Conservation (phyloP, 2,797 vertebrate genomes). For the Cichlasoma orientale region DNA sequence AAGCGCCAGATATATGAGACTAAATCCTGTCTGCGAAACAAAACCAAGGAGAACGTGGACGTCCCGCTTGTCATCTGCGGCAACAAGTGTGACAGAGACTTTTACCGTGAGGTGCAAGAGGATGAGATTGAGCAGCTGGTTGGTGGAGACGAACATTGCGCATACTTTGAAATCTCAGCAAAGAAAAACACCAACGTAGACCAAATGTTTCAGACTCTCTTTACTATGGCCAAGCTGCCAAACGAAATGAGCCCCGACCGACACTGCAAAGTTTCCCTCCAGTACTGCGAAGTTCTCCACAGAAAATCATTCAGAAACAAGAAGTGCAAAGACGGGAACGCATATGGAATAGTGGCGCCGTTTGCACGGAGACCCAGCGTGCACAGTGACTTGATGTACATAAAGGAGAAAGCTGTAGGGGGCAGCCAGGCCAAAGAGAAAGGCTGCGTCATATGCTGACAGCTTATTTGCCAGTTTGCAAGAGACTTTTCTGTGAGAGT, state of each 20-base stretch:
- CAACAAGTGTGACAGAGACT: slow-evolving; percentile 94
- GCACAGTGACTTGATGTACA: slow-evolving; percentile 98
- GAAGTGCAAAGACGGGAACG: slow-evolving; percentile 87
- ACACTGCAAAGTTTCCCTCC: slow-evolving; percentile 93
- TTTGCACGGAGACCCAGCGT: slow-evolving; percentile 94
- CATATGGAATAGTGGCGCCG: slow-evolving; percentile 93
- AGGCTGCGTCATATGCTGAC: slow-evolving; percentile 94
- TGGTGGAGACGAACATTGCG: slow-evolving; percentile 86
- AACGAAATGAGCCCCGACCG: slow-evolving; percentile 96
- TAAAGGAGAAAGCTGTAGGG: slow-evolving; percentile 90
- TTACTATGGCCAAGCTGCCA: slow-evolving; percentile 93
- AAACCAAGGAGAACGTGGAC: slow-evolving; percentile 92
- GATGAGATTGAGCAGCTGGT: slow-evolving; percentile 90
- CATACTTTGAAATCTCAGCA: slow-evolving; percentile 96
- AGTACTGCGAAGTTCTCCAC: slow-evolving; percentile 91
- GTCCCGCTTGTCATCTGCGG: slow-evolving; percentile 97
- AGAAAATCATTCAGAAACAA: slow-evolving; percentile 88
- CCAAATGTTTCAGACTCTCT: slow-evolving; percentile 96
- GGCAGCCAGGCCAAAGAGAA: slow-evolving; percentile 89
- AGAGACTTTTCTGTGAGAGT: slow-evolving; percentile 20
- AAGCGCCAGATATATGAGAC: slow-evolving; percentile 96
- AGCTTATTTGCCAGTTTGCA: background rate
- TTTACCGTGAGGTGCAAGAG: slow-evolving; percentile 88
- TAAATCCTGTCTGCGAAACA: slow-evolving; percentile 95
- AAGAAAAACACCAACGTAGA: slow-evolving; percentile 96